phyloP scores from a whole-genome alignment of 2,797 vertebrate genomes.

The Melopsittacus undulatus region DNA sequence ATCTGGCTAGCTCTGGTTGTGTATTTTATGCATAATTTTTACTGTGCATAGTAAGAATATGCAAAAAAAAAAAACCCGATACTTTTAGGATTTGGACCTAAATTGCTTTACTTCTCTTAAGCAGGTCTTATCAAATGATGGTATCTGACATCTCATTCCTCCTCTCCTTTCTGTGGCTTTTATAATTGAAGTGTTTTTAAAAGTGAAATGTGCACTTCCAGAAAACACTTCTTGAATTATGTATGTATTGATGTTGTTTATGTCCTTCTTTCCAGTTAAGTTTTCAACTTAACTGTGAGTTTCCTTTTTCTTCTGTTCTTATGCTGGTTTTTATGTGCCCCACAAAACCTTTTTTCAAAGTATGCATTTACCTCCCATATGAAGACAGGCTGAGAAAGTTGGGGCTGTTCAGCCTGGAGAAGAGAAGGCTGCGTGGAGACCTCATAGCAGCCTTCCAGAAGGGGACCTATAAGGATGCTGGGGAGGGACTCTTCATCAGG shows the following conservation, averaged over 20 bases:
- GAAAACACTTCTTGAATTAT: constrained; percentile 5
- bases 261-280: background rate
- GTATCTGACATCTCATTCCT: background rate
- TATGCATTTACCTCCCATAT: background rate
- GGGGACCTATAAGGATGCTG: too few relatives aligned
- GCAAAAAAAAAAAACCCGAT: background rate
- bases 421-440: background rate
- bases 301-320: background rate
- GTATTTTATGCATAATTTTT: background rate
- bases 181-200: background rate
- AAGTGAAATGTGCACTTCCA: background rate
- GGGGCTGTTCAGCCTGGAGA: background rate
- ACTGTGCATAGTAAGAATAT: background rate
- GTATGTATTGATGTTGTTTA: background rate
- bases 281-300: background rate
- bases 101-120: background rate
- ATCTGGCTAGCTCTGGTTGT: background rate
- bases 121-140: background rate
- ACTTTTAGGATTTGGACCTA: background rate
- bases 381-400: background rate
- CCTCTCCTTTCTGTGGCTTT: background rate
- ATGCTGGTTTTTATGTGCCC: background rate
- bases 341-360: background rate
- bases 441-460: background rate
- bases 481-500: too few relatives aligned